Conservation (phyloP, 2,888 invertebrate genomes). For the Synanthedon formicaeformis region DNA sequence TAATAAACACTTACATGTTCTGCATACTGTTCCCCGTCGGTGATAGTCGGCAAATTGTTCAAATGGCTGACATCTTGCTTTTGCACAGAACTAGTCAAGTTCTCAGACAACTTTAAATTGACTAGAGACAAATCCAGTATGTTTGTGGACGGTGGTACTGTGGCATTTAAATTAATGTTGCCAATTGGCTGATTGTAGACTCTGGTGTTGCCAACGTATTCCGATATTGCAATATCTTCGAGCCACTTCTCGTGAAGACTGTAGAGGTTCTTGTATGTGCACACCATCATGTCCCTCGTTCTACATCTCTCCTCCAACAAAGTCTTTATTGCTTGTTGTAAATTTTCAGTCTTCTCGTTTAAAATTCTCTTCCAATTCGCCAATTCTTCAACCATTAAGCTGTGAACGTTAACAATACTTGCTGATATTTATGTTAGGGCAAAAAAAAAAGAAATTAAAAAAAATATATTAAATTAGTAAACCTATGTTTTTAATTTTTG, state of each 20-base stretch:
- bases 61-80: conserved; percentile 56
- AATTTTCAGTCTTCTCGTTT: conserved; percentile 75
- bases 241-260: conserved; percentile 60
- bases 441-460: too few relatives aligned
- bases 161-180: conserved; percentile 60
- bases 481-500: too few relatives aligned
- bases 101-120: conserved; percentile 74
- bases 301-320: conserved; percentile 78
- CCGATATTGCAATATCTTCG: conserved; percentile 53
- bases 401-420: conserved; percentile 36
- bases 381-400: conserved; percentile 92
- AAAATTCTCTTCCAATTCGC: conserved; percentile 87
- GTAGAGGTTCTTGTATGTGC: conserved; percentile 73
- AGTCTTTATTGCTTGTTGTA: conserved; percentile 77
- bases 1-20: conserved; percentile 62
- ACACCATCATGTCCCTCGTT: conserved; percentile 73
- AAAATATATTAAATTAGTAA: too few relatives aligned
- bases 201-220: conserved; percentile 43
- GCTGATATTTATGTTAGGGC: conserved; percentile 2
- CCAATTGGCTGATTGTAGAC: conserved; percentile 54
- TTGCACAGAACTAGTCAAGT: conserved; percentile 59
- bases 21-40: conserved; percentile 70
- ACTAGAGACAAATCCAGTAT: conserved; percentile 74
- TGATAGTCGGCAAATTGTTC: conserved; percentile 42
- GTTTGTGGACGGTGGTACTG: conserved; percentile 67